Evolutionary conservation across 2,888 invertebrate species (phyloP), one percentile per base, ranked within the genome.

Genomic region (Torymus aiolomorphi): DNA sequence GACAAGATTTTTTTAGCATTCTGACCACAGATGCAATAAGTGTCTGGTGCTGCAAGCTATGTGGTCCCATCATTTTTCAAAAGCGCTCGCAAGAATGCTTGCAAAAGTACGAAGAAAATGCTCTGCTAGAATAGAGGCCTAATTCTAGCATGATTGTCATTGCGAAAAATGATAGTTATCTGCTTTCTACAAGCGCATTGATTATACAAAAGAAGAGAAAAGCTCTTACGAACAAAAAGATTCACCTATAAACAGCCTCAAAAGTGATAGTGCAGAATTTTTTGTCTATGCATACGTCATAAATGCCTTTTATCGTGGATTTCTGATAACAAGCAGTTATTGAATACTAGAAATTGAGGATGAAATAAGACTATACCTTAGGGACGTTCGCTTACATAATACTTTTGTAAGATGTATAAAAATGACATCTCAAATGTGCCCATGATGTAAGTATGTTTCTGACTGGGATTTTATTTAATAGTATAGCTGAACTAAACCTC

Each of bases 31-130:
- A 96, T 88, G 93, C 94, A 83, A 91, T 97, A 83, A 93, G 94
- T 86, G 94, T 97, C 88, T 97, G 97, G 97, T 97, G 95, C 91
- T 96, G 96, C 90, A 97, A 97, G 96, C 98, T 98, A 16, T 95
- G 97, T 89, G 95, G 98, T 73, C 96, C 97, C 73, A 95, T 98
- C 84, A 96, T 97, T 24, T 95, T 95, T 87, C 95, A 95, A 88
- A 94, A 94, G 85, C 93, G 98, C 85, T 94, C 94, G 84, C 89
- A 92, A 74, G 95, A 96, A 88, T 97, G 96, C 81, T 90, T 97
- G 49, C 92, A 94, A 85, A 94, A 95, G 88, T 93, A 96, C 85
- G 98, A 98, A 24, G 92, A 93, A 79, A 98, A 97, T 92, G 92
- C 94, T 82, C 92, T 95, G 75, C 95, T 97, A 77, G 96, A 97